Evolutionary conservation across 2,888 invertebrate genomes (phyloP).

Genomic region (Cerastis rubricosa): DNA sequence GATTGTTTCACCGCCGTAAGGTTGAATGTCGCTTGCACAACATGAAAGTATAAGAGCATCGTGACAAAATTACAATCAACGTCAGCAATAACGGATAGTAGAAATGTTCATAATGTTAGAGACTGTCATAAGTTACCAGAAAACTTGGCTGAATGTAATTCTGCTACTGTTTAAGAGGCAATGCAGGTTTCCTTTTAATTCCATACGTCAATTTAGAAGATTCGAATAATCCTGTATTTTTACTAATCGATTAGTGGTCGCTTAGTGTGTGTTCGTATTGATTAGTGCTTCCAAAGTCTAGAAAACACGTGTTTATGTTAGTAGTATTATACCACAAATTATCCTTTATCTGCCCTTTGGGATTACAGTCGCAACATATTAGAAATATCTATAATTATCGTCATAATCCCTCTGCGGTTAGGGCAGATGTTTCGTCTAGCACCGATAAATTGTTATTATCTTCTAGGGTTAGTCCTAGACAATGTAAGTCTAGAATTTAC

Average conservation of each 20-base stretch:
- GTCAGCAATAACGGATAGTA: neutral
- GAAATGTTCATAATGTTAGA: neutral
- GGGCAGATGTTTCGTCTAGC: conserved; percentile 40
- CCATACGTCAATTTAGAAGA: neutral
- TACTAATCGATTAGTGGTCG: neutral
- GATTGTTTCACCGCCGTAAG: neutral
- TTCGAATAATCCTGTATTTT: neutral
- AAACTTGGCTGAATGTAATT: no score
- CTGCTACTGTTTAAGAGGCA: no score
- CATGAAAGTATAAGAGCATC: neutral
- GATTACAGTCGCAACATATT: conserved; percentile 23
- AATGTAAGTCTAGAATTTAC: conserved; percentile 40
- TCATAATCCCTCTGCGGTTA: conserved; percentile 42
- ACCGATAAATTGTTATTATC: conserved; percentile 58
- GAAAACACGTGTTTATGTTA: neutral
- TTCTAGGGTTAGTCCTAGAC: conserved; percentile 16
- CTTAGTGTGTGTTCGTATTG: no score
- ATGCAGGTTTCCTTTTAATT: neutral
- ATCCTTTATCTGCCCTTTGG: neutral
- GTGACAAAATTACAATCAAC: neutral
- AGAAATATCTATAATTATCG: conserved; percentile 51
- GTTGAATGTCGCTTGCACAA: neutral
- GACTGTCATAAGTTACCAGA: no score
- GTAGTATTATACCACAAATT: neutral
- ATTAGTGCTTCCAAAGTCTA: neutral